Base-by-base conservation (phyloP, 92 coral and sea anemone species). In the Parazoanthus atlanticus region DNA sequence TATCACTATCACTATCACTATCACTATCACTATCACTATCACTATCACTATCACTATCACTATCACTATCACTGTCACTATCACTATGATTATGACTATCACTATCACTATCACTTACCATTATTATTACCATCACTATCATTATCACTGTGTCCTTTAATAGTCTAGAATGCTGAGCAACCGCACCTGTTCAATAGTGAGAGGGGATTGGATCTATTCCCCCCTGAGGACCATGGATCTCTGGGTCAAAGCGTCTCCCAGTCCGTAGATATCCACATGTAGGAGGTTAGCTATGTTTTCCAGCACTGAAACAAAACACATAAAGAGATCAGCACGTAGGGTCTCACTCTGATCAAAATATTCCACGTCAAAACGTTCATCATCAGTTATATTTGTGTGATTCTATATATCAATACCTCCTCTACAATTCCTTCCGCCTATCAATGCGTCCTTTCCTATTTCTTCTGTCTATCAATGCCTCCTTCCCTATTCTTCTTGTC, bases 181-280 rank as follows among this genome's bases (percentile, higher is more conserved):
- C 16, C 67, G 3, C 84, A 96, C 98, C 94, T 95, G 99, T 81
- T 91, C 94, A 34, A 97, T 90, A 78, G 98, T 94, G 47, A 97
- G 91, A 3, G 99, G 99, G 3, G 99, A 97, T 91, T 93, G 96
- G 73, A 97, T 97, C 84, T 97, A 98, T 73, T 97, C 99, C 85
- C 99, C 99, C 90, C 99, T 78, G 23, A 97, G 91, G 25, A 94
- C 88, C 98, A 95, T 94, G 19, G 97, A 92, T 82, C 93, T 97
- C 91, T 94, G 95, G 7, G 98, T 95, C 33, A 97, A 87, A 58
- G 95, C 98, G 89, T 97, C 99, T 31, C 90, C 94, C 70, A 97
- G 90, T 25, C 91, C 98, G 67, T 97, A 97, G 79, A 97, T 92
- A 83, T 97, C 99, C 56, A 97, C 90, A 75, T 91, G 98, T 9